Evolutionary conservation across 2,888 invertebrate species (phyloP).

Genomic region (Melanostoma scalare): DNA sequence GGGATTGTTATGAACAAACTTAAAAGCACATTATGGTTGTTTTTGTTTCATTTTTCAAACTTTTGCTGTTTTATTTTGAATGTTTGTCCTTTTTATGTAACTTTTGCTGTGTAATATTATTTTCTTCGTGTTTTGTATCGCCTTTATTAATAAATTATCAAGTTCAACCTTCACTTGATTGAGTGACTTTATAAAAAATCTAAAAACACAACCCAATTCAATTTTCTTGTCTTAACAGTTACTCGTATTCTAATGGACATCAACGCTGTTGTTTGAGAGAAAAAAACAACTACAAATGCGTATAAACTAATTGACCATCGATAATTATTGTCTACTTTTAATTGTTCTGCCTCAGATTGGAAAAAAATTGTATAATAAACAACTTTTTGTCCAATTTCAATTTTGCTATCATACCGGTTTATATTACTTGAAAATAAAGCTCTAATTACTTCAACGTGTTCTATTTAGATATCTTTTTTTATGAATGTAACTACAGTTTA

Average conservation of each 20-base stretch:
- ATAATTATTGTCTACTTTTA: conserved; percentile 11
- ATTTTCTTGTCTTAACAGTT: background rate
- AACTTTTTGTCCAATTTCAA: conserved; percentile 24
- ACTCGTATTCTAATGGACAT: background rate
- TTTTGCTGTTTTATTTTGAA: too few relatives aligned
- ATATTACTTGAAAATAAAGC: conserved; percentile 21
- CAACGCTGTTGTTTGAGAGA: background rate
- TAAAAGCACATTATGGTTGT: too few relatives aligned
- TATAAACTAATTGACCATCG: conserved; percentile 15
- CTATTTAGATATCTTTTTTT: conserved; percentile 30
- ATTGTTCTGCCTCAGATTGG: conserved; percentile 3
- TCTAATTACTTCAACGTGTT: conserved; percentile 19
- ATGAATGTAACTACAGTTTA: conserved; percentile 13
- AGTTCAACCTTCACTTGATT: too few relatives aligned
- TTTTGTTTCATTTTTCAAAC: too few relatives aligned
- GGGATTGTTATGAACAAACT: too few relatives aligned
- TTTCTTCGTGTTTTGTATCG: too few relatives aligned
- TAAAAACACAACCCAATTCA: too few relatives aligned
- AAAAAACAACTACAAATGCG: conserved; percentile 10
- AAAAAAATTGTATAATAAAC: conserved; percentile 10
- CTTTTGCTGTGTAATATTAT: too few relatives aligned
- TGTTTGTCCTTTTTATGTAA: too few relatives aligned
- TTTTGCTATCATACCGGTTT: conserved; percentile 12
- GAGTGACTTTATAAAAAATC: too few relatives aligned
- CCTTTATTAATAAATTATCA: too few relatives aligned